Percentiles rank a stretch among this genome's conserved stretches.
Evolutionary conservation across 2,797 vertebrate species (phyloP).

Genomic region (Tachyglossus aculeatus): DNA sequence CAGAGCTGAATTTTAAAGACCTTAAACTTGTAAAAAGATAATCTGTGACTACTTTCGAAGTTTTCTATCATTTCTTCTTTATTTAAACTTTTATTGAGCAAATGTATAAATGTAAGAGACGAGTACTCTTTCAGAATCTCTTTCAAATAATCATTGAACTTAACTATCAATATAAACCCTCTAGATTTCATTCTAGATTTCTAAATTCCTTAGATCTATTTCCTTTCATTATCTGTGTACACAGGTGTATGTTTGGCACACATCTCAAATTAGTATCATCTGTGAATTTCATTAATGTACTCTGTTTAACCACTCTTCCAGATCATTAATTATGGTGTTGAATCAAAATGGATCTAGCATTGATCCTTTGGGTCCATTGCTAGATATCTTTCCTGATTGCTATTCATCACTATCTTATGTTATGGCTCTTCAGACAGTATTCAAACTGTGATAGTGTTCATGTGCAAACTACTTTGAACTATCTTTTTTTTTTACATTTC

Average conservation of each 20-base stretch:
- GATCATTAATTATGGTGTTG: conserved; percentile 23
- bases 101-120: no score
- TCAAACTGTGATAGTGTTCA: conserved; percentile 1
- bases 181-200: conserved; percentile 6
- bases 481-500: background rate
- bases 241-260: background rate
- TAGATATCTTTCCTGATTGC: conserved; percentile 15
- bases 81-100: no score
- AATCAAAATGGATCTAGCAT: conserved; percentile 23
- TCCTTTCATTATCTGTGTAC: background rate
- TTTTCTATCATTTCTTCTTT: no score
- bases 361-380: background rate
- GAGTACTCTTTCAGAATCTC: no score
- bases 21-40: background rate
- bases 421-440: conserved; percentile 11
- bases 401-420: conserved; percentile 13
- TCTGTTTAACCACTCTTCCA: conserved; percentile 16
- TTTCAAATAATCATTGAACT: no score
- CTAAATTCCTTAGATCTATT: background rate
- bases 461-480: conserved; percentile 5
- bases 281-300: conserved; percentile 13
- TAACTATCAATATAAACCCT: no score
- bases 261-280: conserved; percentile 13
- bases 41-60: no score
- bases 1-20: background rate